A percentile compares a stretch with the other conserved stretches of the same genome.
Conservation (phyloP, 1,140 invertebrate genomes). For the Megalonaias nervosa region DNA sequence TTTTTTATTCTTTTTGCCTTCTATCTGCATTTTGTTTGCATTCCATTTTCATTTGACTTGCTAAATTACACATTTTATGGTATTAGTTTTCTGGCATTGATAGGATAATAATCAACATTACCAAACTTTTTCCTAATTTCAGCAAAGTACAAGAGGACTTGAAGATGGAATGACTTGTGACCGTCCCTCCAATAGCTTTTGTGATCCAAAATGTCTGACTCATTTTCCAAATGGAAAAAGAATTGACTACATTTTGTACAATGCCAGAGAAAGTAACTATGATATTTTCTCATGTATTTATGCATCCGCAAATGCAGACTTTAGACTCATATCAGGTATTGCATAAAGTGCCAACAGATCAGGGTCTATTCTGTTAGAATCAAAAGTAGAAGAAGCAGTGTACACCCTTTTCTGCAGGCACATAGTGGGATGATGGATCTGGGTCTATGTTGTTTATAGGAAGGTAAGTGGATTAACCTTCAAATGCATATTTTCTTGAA, state of each 20-base stretch:
- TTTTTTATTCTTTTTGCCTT: background rate
- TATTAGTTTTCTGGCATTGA: no score
- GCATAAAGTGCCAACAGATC: no score
- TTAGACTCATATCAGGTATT: no score
- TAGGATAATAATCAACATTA: background rate
- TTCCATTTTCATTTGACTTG: background rate
- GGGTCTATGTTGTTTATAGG: no score
- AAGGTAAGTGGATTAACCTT: no score
- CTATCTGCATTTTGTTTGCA: background rate
- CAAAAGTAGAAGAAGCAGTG: no score
- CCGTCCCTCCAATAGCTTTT: constrained; percentile 86
- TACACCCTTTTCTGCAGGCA: no score
- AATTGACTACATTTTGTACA: constrained; percentile 92
- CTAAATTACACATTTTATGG: no score
- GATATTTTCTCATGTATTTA: constrained; percentile 7
- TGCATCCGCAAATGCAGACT: no score
- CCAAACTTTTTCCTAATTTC: constrained; percentile 16
- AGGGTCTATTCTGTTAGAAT: no score
- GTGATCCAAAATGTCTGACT: constrained; percentile 68
- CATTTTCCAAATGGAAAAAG: constrained; percentile 82
- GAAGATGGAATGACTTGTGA: constrained; percentile 82
- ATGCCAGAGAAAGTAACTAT: constrained; percentile 62
- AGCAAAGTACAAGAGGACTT: constrained; percentile 43
- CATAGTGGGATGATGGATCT: no score
- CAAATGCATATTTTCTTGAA: no score